Base-by-base conservation (phyloP, 2,888 invertebrate species). In the Drosophila cognata region DNA sequence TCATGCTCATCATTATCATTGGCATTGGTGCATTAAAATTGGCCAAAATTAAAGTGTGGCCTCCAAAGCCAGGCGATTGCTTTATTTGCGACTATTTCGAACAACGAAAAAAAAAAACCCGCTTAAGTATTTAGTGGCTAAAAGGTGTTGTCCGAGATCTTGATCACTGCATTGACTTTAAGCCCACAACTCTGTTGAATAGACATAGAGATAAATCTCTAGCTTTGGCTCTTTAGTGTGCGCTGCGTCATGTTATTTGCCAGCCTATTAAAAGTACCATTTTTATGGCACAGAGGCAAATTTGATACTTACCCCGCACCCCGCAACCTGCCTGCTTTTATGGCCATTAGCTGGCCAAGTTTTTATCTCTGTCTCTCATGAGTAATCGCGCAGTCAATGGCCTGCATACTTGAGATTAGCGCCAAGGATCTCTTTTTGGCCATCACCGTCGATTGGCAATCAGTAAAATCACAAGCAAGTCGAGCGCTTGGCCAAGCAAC, bases 351-450 rank as follows among this genome's bases (percentile, higher is more conserved):
- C 57, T 52, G 51, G 66, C 53, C 74, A 78, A 76, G 69, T 75
- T 79, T 74, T 71, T 81, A 77, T 80, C 83, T 16, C 8, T 25
- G 25, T 53, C 64, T 66, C 68, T 81, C 74, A 69, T 81, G 74
- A 79, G 75, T 77, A 65, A 79, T 79, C 61, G 66, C 56, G 48
- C 21, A 71, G 55, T 66, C 71, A 79, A 77, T 79, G 76, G 65
- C 64, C 50, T 31, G 71, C 48, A 50, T 70, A 66, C 48, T 71
- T 71, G 62, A 51, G 81, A 81, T 77, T 74, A 84, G 52, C 52
- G 52, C 13, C 48, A 48, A 28, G 56, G 21, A 58, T 7, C 36
- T 36, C 46, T 7, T 36, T 53, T 48, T 38, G 67, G 68, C 46
- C 66, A 67, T 29, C 41, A 48, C 31, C 31, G 38, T 21, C 48